Base-by-base conservation (phyloP, 2,113 vertebrate genomes). In the Cololabis saira region DNA sequence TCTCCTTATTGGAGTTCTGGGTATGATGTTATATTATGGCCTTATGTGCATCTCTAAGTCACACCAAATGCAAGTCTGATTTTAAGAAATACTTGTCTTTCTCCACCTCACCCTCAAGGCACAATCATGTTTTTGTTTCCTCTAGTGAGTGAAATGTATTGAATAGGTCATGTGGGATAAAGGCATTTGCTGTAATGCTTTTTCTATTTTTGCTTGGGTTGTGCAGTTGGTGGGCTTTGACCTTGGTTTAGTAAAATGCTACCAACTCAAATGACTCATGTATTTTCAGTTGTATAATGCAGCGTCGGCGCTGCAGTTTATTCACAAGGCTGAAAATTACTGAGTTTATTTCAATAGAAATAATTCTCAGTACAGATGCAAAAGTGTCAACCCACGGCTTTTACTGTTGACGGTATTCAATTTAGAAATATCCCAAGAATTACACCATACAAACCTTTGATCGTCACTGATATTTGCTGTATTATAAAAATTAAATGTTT, bases 241-340 rank as follows among this genome's bases (percentile, higher is more conserved):
- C 76, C 71, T 62, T 74, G 70, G 59, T 79, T 75, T 63, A 33
- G 64, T 63, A 73, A 77, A 53, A 64, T 70, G 37, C 6, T 18
- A 58, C 67, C 21, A 43, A 82, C 59, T 82, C 60, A 62, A 48
- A 60, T 80, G 74, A 87, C 44, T 80, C 71, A 82, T 66, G 66
- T 56, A 24, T 76, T 75, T 72, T 41, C n/a, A 21, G 41, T 71
- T 67, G 37, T 50, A 41, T 47, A 44, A 33, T 60, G 67, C 30
- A 44, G 57, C 0, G 57, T 43, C 54, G n/a, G 18, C 17, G 14
- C 1, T 58, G 51, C 16, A 45, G 49, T 50, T 51, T 62, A 61
- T 60, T 47, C 21, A 60, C 18, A 42, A 41, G 9, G n/a, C n/a
- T 65, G 18, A 56, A 66, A 61, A 43, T 43, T n/a, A 16, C n/a